A percentile compares a stretch with the other conserved stretches of the same genome.
These are phyloP conservation scores for Pitangus sulphuratus DNA, from an alignment of 2,797 vertebrate species.

Conservation along the genomic window DNA sequence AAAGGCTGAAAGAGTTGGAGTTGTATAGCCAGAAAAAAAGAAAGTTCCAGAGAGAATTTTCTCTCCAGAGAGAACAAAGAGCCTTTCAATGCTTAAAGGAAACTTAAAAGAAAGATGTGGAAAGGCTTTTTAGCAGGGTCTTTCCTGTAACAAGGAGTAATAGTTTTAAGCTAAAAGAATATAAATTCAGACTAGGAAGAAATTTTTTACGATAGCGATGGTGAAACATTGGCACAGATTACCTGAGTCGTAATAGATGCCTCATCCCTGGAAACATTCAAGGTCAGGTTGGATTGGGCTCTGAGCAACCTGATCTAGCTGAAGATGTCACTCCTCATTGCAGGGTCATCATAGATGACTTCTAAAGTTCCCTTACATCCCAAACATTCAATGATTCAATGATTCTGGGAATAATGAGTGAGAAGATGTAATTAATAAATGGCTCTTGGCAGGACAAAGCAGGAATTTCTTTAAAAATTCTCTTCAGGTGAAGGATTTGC, in stretches of 20 bases:
- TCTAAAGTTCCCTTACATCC: neutral
- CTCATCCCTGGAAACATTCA: neutral
- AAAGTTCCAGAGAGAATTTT: neutral
- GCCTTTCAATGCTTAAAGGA: neutral
- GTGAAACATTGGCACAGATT: neutral
- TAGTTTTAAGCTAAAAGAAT: neutral
- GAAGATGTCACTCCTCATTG: neutral
- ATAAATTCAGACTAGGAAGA: neutral
- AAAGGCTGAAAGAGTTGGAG: neutral
- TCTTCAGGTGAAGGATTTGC: neutral
- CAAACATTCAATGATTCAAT: neutral
- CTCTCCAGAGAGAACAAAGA: too few relatives aligned
- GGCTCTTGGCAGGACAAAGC: neutral
- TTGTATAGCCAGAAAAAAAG: neutral
- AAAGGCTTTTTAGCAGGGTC: neutral
- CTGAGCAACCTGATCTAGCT: neutral
- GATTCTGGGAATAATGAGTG: neutral
- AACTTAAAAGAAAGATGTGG: neutral
- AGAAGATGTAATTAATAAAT: neutral
- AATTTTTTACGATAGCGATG: fast-evolving
- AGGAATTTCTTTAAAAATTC: neutral
- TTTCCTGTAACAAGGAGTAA: neutral
- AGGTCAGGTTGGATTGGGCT: fast-evolving
- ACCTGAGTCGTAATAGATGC: fast-evolving
- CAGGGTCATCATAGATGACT: fast-evolving